phyloP scores from a whole-genome alignment of 92 coral and sea anemone genomes.

The Epizoanthus stellaris region DNA sequence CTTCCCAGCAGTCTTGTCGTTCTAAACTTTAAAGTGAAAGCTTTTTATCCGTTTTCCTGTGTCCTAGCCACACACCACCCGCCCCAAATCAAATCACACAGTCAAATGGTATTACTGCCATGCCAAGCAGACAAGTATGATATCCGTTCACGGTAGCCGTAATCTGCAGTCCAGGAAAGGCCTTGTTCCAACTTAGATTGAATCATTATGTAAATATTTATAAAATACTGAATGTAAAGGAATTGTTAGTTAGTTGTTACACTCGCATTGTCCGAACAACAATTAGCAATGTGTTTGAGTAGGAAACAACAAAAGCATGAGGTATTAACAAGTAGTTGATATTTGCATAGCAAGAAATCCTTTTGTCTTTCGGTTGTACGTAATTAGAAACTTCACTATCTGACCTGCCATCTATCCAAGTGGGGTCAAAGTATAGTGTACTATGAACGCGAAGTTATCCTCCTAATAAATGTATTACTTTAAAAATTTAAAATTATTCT shows the following conservation, averaged over 20 bases:
- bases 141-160: neutral
- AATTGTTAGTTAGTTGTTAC: neutral
- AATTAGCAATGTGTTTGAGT: neutral
- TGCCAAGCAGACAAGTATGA: neutral
- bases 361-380: too few relatives aligned
- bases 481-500: too few relatives aligned
- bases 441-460: too few relatives aligned
- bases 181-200: neutral
- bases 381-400: too few relatives aligned
- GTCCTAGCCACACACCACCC: too few relatives aligned
- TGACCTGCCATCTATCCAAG: too few relatives aligned
- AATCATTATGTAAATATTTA: slow-evolving; percentile 3
- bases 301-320: neutral
- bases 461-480: too few relatives aligned
- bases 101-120: too few relatives aligned
- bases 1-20: neutral
- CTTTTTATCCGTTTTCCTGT: too few relatives aligned
- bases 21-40: neutral
- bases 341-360: neutral
- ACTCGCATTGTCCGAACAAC: neutral
- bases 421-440: too few relatives aligned
- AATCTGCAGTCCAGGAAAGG: neutral
- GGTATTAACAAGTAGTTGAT: neutral
- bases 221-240: neutral
- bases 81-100: too few relatives aligned